Evolutionary conservation across 2,113 vertebrate species (phyloP), one percentile per base, ranked within the genome.

Genomic region (Albula glossodonta): DNA sequence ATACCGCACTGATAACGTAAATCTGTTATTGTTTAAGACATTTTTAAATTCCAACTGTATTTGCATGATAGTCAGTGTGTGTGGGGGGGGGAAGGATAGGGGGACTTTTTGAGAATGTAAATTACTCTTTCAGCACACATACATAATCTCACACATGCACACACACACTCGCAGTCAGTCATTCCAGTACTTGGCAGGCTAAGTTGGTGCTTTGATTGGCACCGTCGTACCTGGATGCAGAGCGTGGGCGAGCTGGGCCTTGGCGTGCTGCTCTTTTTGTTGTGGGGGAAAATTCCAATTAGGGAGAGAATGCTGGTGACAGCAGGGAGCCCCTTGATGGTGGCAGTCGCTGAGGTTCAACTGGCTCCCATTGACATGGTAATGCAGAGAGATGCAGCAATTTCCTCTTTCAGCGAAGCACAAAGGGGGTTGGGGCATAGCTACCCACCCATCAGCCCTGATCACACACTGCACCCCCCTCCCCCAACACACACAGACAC

Each of bases 341-440:
- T 91, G 90, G 89, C 91, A 90, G 89, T 88, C 81, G 88, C 60
- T 88, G 90, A 89, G 89, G 88, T 91, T 90, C 22, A 51, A 84
- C 90, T 87, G 89, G 87, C 92, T 90, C 90, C 93, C 90, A 94
- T 95, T 94, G 90, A 93, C 94, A 95, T 95, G 95, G 92, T 95
- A 95, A 96, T 95, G 92, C 91, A 86, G 94, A 93, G 95, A 96
- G 31, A 96, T 96, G 94, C 51, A 86, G 90, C 92, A 92, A 95
- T 94, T 96, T 96, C 94, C 95, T 95, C 93, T 90, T 93, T 91
- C 85, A 86, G 88, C 91, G 88, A 87, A 91, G 94, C 93, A 96
- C 94, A 95, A 95, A 96, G 92, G 92, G 91, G 93, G 91, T 86
- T 88, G 78, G 87, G 87, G 88, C 89, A 86, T 85, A 88, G 92